phyloP scores from a whole-genome alignment of 2,797 vertebrate species.

The Rhynchonycteris naso region DNA sequence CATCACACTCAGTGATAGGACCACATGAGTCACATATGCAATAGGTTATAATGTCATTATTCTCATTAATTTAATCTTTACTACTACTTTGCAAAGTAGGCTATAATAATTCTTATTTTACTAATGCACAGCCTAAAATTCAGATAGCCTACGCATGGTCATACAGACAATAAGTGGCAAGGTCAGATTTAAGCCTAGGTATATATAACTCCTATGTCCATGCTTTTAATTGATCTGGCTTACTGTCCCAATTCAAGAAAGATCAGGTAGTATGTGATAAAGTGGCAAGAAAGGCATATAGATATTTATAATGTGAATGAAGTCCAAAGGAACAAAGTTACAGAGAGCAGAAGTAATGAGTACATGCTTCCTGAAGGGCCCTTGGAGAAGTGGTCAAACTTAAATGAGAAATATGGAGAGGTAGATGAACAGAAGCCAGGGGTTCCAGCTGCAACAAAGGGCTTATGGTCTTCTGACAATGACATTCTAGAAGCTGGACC shows the following conservation, averaged over 20 bases:
- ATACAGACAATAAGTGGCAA: neutral
- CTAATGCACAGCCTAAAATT: neutral
- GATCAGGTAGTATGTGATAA: neutral
- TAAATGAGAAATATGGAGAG: neutral
- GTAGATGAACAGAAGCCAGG: neutral
- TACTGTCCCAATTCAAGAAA: neutral
- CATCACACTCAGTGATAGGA: neutral
- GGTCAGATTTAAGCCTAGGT: neutral
- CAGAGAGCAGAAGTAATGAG: neutral
- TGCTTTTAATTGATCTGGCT: conserved; percentile 18
- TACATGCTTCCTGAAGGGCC: neutral
- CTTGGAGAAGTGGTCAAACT: neutral
- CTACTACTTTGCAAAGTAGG: neutral
- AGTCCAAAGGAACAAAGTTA: neutral
- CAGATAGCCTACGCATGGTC: neutral
- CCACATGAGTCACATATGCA: neutral
- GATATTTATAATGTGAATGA: neutral
- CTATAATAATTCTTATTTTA: neutral
- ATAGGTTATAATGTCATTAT: neutral
- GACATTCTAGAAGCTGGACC: neutral
- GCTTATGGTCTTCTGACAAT: neutral
- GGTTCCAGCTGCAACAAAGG: neutral
- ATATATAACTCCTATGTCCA: neutral
- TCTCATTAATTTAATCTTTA: neutral
- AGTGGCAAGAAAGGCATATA: neutral